Percentiles rank a stretch among this genome's conserved stretches.
Evolutionary conservation across 2,888 invertebrate genomes (phyloP).

Genomic region (Drosophila leonis): DNA sequence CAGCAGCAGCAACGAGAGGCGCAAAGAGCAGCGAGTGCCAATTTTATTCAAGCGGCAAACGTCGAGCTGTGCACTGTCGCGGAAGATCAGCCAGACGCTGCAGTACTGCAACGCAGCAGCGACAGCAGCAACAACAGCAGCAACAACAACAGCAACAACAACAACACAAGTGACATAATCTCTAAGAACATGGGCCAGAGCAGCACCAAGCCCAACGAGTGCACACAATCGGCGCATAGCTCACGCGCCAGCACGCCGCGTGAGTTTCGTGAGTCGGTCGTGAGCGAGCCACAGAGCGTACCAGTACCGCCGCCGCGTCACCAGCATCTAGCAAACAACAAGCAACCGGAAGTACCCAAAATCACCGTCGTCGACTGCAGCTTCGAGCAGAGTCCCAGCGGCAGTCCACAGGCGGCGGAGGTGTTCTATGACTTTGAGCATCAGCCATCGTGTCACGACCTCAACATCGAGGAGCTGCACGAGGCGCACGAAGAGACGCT

Average conservation of each 20-base stretch:
- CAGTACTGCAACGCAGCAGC: conserved; percentile 52
- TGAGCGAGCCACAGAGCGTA: conserved; percentile 40
- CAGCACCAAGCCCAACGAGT: conserved; percentile 72
- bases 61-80: conserved; percentile 67
- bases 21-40: conserved; percentile 35
- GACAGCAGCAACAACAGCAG: conserved; percentile 35
- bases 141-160: conserved; percentile 1
- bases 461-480: conserved; percentile 67
- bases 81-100: conserved; percentile 60
- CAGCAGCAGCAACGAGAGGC: conserved; percentile 12
- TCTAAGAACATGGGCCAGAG: conserved; percentile 77
- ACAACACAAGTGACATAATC: conserved; percentile 19
- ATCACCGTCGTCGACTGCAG: conserved; percentile 84
- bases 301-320: conserved; percentile 62
- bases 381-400: conserved; percentile 44
- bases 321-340: conserved; percentile 30
- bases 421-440: conserved; percentile 82
- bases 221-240: conserved; percentile 48
- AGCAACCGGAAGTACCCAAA: conserved; percentile 73
- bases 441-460: conserved; percentile 1
- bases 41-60: conserved; percentile 75
- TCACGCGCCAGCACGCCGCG: conserved; percentile 72
- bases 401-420: conserved; percentile 52
- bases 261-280: conserved; percentile 79
- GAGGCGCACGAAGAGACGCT: conserved; percentile 74